Base-by-base conservation (phyloP, 1,140 invertebrate species). In the Procambarus clarkii region DNA sequence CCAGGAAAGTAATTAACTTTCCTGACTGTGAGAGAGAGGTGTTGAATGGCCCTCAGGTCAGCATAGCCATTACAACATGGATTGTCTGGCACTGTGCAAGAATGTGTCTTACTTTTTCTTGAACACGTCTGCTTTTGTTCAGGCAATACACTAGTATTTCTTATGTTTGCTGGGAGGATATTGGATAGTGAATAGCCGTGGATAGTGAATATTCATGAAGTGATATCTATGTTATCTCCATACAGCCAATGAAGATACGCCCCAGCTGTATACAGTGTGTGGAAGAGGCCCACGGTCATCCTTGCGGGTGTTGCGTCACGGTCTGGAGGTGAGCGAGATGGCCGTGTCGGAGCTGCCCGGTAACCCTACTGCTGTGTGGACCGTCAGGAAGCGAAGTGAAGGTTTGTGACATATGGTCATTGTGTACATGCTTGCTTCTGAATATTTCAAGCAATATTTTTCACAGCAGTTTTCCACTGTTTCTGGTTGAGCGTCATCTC, bases 331-430 rank as follows among this genome's bases (percentile, higher is more conserved):
- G 2, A 98, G 98, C 0, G 99, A 99, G 95, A 99, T 99, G 99
- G 99, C 99, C 93, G 98, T 99, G 4, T 99, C 98, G 79, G 99
- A 99, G 95, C 95, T 99, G 92, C 99, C 99, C 18, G 99, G 99
- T 94, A 99, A 99, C 94, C 99, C 99, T 13, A 99, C 99, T 95
- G 99, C 99, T 94, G 99, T 99, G 8, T 99, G 99, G 99, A 99
- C 99, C 58, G 99, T 99, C 1, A 99, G 99, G 94, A 96, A 97
- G 94, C 97, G 98, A 94, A 96, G 97, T 94, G 99, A 99, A 96
- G 98, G 98, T 98, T 95, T 96, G 96, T 96, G 60, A 11, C 21
- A 3, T 34, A 34, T 34, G 34, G 34, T 34, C 34, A 34, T 34
- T 34, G 34, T 34, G 34, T 34, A 34, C 34, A 34, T 34, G 34